These are phyloP conservation scores for Cryptophagus acutangulus DNA, from an alignment of 2,888 invertebrate genomes.

Conservation along the genomic window DNA sequence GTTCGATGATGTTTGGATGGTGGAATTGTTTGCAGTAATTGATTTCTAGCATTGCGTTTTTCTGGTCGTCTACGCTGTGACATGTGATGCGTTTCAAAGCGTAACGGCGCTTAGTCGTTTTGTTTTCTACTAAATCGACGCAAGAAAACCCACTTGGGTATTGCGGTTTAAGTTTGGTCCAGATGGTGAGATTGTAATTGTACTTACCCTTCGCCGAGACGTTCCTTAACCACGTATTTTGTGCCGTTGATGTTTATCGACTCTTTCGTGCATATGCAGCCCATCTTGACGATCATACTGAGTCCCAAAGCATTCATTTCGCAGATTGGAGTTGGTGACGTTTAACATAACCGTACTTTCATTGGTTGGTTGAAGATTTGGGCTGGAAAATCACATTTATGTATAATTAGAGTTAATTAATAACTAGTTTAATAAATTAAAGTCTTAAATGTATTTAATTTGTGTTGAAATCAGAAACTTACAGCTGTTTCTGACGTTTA, in stretches of 20 bases:
- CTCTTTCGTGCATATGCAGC: conserved; percentile 73
- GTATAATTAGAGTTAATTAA: no score
- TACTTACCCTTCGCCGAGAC: conserved; percentile 71
- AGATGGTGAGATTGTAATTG: conserved; percentile 16
- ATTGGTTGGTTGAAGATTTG: no score
- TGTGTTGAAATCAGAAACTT: no score
- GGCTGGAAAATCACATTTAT: no score
- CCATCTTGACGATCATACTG: conserved; percentile 65
- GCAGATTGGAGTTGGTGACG: conserved; percentile 7
- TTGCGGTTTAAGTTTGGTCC: conserved; percentile 6
- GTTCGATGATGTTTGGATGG: conserved; percentile 69
- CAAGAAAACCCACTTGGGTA: conserved; percentile 72
- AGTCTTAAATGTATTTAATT: no score
- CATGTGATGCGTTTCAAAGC: conserved; percentile 79
- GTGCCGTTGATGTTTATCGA: conserved; percentile 64
- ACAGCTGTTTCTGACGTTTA: no score
- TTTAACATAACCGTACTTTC: background rate
- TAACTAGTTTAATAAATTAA: no score
- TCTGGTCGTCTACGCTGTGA: conserved; percentile 72
- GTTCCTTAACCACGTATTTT: conserved; percentile 63
- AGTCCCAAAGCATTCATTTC: conserved; percentile 66
- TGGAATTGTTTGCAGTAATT: conserved; percentile 65
- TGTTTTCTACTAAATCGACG: conserved; percentile 71
- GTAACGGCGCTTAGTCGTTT: conserved; percentile 58
- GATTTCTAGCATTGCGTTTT: conserved; percentile 65